phyloP scores from a whole-genome alignment of 2,797 vertebrate species.

The Gymnopithys bicolor region DNA sequence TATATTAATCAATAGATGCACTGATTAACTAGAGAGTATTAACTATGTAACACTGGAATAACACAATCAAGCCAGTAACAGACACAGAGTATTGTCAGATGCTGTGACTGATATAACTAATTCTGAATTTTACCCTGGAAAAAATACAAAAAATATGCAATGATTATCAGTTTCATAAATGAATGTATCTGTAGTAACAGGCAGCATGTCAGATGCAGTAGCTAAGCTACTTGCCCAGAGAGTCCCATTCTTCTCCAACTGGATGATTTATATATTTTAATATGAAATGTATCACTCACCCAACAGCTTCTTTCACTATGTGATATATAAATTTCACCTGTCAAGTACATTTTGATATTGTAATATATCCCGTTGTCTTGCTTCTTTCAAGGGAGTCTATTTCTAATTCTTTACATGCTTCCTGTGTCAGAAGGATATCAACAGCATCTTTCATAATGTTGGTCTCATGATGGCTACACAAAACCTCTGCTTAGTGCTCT shows the following conservation, averaged over 20 bases:
- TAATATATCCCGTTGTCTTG: background rate
- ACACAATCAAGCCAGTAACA: conserved; percentile 1
- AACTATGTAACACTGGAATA: conserved; percentile 9
- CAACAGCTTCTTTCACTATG: background rate
- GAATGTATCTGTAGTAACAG: conserved; percentile 25
- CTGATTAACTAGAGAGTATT: conserved; percentile 35
- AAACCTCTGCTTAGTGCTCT: background rate
- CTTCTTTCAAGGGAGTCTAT: background rate
- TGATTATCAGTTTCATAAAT: conserved; percentile 40
- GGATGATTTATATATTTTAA: conserved; percentile 32
- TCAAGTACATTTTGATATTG: background rate
- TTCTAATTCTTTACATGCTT: conserved; percentile 23
- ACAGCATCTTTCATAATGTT: background rate
- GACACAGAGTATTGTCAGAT: background rate
- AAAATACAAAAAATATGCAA: background rate
- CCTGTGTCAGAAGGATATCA: background rate
- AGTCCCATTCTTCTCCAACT: conserved; percentile 1
- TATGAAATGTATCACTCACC: background rate
- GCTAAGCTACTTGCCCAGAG: conserved; percentile 12
- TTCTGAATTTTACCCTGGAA: conserved; percentile 33
- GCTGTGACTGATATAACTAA: background rate
- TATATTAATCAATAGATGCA: conserved; percentile 56
- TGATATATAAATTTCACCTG: background rate
- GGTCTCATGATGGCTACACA: background rate
- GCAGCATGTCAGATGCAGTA: conserved; percentile 8